These are phyloP conservation scores for Schizopygopsis malacanthus DNA, from an alignment of 2,797 vertebrate species.

Conservation along the genomic window DNA sequence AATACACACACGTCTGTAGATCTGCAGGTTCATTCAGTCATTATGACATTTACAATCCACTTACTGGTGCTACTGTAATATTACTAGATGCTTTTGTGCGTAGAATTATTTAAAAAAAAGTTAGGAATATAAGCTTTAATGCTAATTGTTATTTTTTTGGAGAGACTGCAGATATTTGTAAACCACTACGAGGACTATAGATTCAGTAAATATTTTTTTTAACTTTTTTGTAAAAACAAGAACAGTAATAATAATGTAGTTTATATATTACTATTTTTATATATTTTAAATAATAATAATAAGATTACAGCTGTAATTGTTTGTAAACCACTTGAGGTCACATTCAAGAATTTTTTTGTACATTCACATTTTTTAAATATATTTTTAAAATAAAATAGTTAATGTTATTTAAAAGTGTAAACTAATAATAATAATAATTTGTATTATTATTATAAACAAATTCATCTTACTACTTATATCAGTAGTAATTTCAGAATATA, in stretches of 20 bases:
- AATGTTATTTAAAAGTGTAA: not conserved
- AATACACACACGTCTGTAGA: constrained; percentile 54
- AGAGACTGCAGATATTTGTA: not conserved
- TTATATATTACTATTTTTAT: not conserved
- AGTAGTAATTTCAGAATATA: not conserved
- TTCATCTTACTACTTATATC: not conserved
- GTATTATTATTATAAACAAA: not conserved
- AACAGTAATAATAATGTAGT: not conserved
- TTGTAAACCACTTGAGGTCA: not conserved
- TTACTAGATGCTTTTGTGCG: not conserved
- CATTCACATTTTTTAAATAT: not conserved
- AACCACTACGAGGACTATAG: not conserved
- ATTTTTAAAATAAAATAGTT: not conserved
- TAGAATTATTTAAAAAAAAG: not conserved
- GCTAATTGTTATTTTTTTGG: not conserved
- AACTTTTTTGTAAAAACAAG: not conserved
- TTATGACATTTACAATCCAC: constrained; percentile 53
- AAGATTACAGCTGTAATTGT: not conserved
- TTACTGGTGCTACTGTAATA: constrained; percentile 37
- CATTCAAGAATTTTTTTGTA: not conserved
- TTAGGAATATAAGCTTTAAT: constrained; percentile 8
- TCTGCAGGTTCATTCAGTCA: constrained; percentile 59
- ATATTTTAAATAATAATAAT: not conserved
- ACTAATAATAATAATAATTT: not conserved
- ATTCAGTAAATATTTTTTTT: not conserved